Percentiles rank a stretch among this genome's conserved stretches.
Evolutionary conservation across 2,113 vertebrate species (phyloP).

Genomic region (Willisornis vidua): DNA sequence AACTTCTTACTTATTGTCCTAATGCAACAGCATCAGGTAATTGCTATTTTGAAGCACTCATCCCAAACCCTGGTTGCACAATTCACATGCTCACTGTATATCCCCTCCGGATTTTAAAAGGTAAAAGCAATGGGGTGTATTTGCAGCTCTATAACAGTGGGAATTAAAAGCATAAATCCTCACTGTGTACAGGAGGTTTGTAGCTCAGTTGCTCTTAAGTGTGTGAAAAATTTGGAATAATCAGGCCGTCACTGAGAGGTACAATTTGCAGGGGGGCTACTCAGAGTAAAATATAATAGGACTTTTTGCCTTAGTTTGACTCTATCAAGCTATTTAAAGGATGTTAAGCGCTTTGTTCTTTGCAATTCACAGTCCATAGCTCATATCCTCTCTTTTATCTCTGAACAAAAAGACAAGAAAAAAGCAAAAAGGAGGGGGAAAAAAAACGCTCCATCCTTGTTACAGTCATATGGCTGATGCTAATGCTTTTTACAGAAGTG

Average conservation of each 20-base stretch:
- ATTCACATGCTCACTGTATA: background rate
- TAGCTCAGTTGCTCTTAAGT: background rate
- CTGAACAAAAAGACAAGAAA: constrained; percentile 24
- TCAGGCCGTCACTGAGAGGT: constrained; percentile 10
- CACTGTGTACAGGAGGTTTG: background rate
- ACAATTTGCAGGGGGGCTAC: background rate
- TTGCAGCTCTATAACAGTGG: background rate
- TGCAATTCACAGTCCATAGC: constrained; percentile 2
- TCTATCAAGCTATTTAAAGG: constrained; percentile 48
- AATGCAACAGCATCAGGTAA: background rate
- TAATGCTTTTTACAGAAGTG: background rate
- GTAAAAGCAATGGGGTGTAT: background rate
- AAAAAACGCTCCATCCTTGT: background rate
- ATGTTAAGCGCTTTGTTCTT: constrained; percentile 40
- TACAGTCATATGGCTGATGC: background rate
- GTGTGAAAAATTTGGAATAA: constrained; percentile 29
- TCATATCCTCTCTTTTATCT: constrained; percentile 42
- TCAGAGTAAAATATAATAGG: background rate
- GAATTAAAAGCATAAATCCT: constrained; percentile 40
- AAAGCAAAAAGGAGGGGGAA: background rate
- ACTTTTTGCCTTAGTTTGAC: constrained; percentile 47
- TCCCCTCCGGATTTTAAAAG: background rate
- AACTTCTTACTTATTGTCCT: background rate
- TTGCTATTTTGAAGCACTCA: background rate
- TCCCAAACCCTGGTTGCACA: background rate